Base-by-base conservation (phyloP, 1,140 invertebrate species). In the Ruditapes philippinarum region DNA sequence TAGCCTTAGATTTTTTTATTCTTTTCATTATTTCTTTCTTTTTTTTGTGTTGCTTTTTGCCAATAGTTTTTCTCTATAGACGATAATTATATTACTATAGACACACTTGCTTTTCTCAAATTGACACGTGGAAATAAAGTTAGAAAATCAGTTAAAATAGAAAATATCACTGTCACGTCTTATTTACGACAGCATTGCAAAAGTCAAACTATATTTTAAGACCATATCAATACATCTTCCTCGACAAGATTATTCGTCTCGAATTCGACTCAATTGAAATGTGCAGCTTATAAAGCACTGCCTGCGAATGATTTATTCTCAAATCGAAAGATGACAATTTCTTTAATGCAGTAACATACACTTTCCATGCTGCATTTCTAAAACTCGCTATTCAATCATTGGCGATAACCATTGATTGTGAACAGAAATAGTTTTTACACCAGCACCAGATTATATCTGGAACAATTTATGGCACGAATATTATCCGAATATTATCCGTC, bases 61-160 rank as follows among this genome's bases (percentile, higher is more conserved):
- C n/a, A n/a, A n/a, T n/a, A n/a, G 14, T 51, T 76, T 76, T 76
- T 49, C 31, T 25, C 73, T 17, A 49, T 49, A 49, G 7, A 76
- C 45, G 73, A 33, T 76, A 76, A 76, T 76, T n/a, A 25, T 76
- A 49, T 76, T 76, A 76, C 1, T 45, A 40, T 49, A 42, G 73
- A 7, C 45, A 7, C 45, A 76, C 73, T 76, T 76, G 73, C 73
- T 22, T 42, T 76, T n/a, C 22, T 7, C 42, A 19, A 76, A 76
- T 76, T 76, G 73, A 76, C 42, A 45, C 42, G 14, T 7, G 14
- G 42, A 7, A 45, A 7, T 45, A 45, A 7, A 7, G 42, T 45
- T 45, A 45, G 42, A 5, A 65, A 38, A 70, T 36, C 65, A 70
- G 65, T n/a, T 40, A 40, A 19, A 38, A 70, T 17, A 28, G 57